Evolutionary conservation across 2,113 vertebrate genomes (phyloP).

Genomic region (Dolichotis patagonum): DNA sequence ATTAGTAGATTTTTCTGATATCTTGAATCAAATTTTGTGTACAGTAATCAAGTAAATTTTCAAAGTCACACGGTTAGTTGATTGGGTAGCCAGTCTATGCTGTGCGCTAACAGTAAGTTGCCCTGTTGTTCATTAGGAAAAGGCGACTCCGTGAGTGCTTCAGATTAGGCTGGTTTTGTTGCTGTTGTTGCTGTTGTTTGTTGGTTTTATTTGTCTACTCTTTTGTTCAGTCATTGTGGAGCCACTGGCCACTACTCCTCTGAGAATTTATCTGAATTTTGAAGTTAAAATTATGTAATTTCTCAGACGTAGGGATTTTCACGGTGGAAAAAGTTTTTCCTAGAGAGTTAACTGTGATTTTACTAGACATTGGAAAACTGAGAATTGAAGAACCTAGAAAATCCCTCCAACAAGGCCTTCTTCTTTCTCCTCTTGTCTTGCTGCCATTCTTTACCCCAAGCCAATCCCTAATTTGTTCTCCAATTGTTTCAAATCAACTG

Average conservation of each 20-base stretch:
- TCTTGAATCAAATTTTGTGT: conserved; percentile 40
- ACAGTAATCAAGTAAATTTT: too few species aligned
- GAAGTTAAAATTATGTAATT: conserved; percentile 10
- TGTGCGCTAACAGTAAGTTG: not conserved
- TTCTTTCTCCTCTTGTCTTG: not conserved
- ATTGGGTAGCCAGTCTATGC: not conserved
- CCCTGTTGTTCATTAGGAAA: not conserved
- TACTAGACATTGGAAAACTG: not conserved
- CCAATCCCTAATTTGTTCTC: not conserved
- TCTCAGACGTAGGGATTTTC: not conserved
- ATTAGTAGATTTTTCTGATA: not conserved
- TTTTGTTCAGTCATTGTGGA: not conserved
- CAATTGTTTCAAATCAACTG: not conserved
- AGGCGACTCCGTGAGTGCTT: not conserved
- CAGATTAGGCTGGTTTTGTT: conserved; percentile 21
- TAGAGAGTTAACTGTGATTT: not conserved
- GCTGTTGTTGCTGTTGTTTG: not conserved
- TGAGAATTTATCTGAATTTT: not conserved
- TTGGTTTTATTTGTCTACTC: conserved; percentile 39
- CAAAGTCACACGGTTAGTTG: too few species aligned
- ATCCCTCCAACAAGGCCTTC: not conserved
- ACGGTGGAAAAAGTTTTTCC: not conserved
- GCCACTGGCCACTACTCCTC: not conserved
- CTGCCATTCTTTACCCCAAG: not conserved
- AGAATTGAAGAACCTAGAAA: not conserved